Percentiles rank a stretch among this genome's conserved stretches.
phyloP scores from a whole-genome alignment of 2,113 vertebrate genomes.

The Vireo altiloquus region DNA sequence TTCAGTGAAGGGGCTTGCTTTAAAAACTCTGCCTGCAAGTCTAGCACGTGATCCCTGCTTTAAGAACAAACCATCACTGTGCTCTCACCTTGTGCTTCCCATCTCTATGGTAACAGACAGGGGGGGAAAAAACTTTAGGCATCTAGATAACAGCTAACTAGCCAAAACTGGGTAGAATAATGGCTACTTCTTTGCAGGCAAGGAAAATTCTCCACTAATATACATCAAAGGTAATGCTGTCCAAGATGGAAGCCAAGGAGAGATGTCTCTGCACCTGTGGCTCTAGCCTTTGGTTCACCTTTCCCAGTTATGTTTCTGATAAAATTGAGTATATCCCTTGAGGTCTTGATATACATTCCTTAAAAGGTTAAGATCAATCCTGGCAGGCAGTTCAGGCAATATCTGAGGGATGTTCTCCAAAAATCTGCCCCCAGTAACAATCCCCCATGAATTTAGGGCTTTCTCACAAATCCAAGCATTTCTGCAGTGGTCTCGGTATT shows the following conservation, averaged over 20 bases:
- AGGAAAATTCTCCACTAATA: neutral
- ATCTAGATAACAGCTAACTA: neutral
- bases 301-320: neutral
- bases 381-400: neutral
- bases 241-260: neutral
- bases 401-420: neutral
- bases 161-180: neutral
- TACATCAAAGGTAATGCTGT: neutral
- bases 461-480: neutral
- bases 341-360: neutral
- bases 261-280: neutral
- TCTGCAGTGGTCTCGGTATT: neutral
- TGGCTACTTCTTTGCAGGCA: neutral
- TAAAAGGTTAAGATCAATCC: neutral
- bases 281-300: neutral
- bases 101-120: neutral
- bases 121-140: neutral
- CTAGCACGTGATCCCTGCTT: neutral
- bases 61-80: neutral
- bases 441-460: neutral
- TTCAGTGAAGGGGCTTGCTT: neutral
- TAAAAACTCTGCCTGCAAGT: neutral
- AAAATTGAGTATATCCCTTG: neutral
- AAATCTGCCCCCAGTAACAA: neutral
- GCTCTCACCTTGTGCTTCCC: neutral